Base-by-base conservation (phyloP, 2,888 invertebrate genomes). In the Boloria euphrosyne region DNA sequence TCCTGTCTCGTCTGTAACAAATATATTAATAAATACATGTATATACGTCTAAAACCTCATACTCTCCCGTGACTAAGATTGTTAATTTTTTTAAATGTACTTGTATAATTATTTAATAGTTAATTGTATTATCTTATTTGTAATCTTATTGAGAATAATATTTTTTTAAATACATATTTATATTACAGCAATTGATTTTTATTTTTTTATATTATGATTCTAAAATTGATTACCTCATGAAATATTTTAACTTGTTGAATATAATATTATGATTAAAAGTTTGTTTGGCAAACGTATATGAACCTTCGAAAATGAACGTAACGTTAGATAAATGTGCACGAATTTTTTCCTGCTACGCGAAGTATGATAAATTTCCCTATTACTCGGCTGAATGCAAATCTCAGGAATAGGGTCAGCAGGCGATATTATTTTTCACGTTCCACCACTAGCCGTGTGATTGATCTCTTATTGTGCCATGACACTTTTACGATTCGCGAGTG, bases 301-400 rank as follows among this genome's bases (percentile, higher is more conserved):
- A n/a, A 53, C 52, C 51, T 13, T 17, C 17, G 53, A 43, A 65
- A 60, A 60, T 54, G 43, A 43, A 60, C 53, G 51, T 50, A 46
- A 53, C 52, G 47, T 59, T 53, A 53, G 52, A 59, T 60, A 57
- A 57, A 52, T 53, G 66, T 52, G 53, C 68, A 57, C 68, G 70
- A 71, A 73, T 75, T 86, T 87, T 87, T 87, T 84, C 81, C 78
- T 77, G 80, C 77, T 81, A 76, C 80, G 78, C 80, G 83, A 85
- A 86, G 83, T 82, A 88, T 90, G 89, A 90, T 89, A 89, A 89
- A 90, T 90, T 82, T 85, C 80, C 75, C 70, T 70, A 74, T 79
- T 74, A 80, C 81, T 77, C 78, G 80, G 78, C 78, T 86, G 89
- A 89, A 90, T 92, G 90, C 90, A 91, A 91, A 92, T 91, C 81